Conservation (phyloP, 35 echinoderm and acorn worm genomes). For the Strongylocentrotus purpuratus region DNA sequence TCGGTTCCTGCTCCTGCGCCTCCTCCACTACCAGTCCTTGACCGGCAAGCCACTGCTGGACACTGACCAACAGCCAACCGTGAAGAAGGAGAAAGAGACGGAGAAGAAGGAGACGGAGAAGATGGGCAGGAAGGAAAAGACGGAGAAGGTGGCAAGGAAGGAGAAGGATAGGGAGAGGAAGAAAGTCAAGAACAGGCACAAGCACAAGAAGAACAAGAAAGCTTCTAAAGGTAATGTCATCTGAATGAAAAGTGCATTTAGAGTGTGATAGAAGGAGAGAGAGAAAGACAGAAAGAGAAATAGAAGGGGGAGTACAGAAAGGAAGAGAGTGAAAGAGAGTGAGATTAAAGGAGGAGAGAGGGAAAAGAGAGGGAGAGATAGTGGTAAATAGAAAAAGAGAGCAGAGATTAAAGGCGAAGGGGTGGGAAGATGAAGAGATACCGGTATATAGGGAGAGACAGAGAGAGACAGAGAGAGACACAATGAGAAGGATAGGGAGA, state of each 20-base stretch:
- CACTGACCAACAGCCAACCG: neutral
- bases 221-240: constrained; percentile 28
- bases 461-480: neutral
- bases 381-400: neutral
- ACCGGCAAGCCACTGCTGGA: constrained; percentile 21
- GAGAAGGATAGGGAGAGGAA: constrained; percentile 47
- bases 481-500: neutral
- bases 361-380: neutral
- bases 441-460: too few species aligned
- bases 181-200: constrained; percentile 57
- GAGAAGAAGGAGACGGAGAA: constrained; percentile 5
- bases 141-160: constrained; percentile 35
- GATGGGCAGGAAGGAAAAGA: constrained; percentile 24
- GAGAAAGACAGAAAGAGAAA: neutral
- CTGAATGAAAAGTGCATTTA: neutral
- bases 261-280: neutral
- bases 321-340: too few species aligned
- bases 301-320: neutral
- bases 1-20: constrained; percentile 62
- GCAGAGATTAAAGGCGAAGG: neutral
- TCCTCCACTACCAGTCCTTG: constrained; percentile 59
- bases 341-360: neutral
- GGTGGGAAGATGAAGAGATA: too few species aligned
- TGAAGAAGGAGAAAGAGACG: constrained; percentile 3
- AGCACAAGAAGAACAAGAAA: constrained; percentile 67